Percentiles rank a stretch among this genome's conserved stretches.
phyloP scores from a whole-genome alignment of 2,797 vertebrate genomes.

The Microctenopoma stevenorrisi region DNA sequence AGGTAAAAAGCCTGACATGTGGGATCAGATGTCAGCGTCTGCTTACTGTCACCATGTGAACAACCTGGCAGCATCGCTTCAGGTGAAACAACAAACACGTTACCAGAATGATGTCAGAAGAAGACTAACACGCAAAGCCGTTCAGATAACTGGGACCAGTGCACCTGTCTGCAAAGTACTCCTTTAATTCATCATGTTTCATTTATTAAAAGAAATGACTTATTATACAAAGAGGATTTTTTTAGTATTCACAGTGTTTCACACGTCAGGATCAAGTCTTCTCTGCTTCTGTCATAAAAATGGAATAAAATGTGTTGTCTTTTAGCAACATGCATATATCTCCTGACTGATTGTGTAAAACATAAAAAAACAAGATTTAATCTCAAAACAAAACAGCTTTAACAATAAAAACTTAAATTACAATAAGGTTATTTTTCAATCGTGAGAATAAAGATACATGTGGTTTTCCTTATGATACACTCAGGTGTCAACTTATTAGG shows the following conservation, averaged over 20 bases:
- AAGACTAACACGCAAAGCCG: neutral
- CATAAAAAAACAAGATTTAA: conserved; percentile 19
- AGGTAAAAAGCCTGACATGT: neutral
- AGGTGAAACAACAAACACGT: conserved; percentile 32
- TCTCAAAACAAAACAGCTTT: conserved; percentile 22
- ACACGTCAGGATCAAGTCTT: conserved; percentile 29
- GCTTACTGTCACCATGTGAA: conserved; percentile 60
- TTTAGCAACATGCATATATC: neutral
- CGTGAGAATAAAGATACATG: neutral
- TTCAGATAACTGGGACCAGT: neutral
- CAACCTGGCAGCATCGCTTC: conserved; percentile 19
- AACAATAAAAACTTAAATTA: conserved; percentile 34
- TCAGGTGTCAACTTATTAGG: too few species aligned
- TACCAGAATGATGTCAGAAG: conserved; percentile 2
- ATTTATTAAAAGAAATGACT: conserved; percentile 61
- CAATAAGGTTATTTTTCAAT: conserved; percentile 20
- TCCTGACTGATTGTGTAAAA: conserved; percentile 37
- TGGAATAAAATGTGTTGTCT: conserved; percentile 24
- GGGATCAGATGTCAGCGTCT: conserved; percentile 50
- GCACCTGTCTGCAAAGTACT: neutral
- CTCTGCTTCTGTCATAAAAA: conserved; percentile 46
- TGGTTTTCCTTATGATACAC: conserved; percentile 26
- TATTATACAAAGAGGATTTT: conserved; percentile 40
- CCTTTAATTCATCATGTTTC: conserved; percentile 20
- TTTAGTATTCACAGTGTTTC: conserved; percentile 28